Conservation (phyloP, 2,113 vertebrate genomes). For the Nesospiza acunhae region DNA sequence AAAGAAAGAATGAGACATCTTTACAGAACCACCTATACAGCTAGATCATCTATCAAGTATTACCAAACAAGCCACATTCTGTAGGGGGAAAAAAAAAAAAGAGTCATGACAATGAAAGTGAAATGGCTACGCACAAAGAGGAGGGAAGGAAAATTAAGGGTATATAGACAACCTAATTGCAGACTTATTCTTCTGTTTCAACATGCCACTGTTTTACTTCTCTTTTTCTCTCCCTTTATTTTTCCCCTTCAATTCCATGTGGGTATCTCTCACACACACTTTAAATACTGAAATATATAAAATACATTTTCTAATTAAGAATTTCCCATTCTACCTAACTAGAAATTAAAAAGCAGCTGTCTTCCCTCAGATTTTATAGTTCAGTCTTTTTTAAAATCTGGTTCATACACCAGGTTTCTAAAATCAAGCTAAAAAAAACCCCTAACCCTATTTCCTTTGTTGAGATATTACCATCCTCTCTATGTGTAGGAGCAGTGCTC, state of each 20-base stretch:
- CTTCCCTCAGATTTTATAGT: not conserved
- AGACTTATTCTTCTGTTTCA: not conserved
- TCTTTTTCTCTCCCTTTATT: not conserved
- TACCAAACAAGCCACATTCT: not conserved
- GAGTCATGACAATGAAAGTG: not conserved
- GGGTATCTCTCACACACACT: not conserved
- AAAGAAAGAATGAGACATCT: not conserved
- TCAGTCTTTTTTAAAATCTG: not conserved
- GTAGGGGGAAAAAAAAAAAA: rapidly evolving
- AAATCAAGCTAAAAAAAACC: not conserved
- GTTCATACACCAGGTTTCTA: not conserved
- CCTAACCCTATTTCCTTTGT: not conserved
- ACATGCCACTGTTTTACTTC: not conserved
- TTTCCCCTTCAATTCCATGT: not conserved
- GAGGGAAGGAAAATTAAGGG: not conserved
- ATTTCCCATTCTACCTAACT: not conserved
- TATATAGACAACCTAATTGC: not conserved
- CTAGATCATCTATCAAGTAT: not conserved
- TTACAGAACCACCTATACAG: not conserved
- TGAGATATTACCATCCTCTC: not conserved
- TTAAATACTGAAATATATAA: not conserved
- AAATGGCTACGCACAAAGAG: not conserved
- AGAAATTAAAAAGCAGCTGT: not conserved
- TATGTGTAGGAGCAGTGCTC: not conserved
- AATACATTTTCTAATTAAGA: not conserved